These are phyloP conservation scores for Machaerirhynchus nigripectus DNA, from an alignment of 2,113 vertebrate species.

Conservation along the genomic window DNA sequence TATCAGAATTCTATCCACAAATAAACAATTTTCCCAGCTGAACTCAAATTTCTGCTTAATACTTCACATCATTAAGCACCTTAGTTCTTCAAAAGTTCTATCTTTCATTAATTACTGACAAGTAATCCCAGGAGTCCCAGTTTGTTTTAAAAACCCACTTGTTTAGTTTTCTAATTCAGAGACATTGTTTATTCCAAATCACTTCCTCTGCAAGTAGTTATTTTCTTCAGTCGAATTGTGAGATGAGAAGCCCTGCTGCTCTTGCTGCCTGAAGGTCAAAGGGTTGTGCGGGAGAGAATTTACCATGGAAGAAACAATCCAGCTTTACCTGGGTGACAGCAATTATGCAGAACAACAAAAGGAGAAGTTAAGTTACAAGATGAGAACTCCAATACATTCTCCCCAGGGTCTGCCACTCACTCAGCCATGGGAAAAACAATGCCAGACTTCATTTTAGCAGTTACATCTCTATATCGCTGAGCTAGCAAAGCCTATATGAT, in stretches of 20 bases:
- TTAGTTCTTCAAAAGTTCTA: background rate
- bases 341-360: conserved; percentile 77
- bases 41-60: background rate
- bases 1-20: background rate
- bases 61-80: background rate
- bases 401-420: conserved; percentile 75
- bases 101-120: background rate
- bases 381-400: conserved; percentile 65
- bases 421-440: conserved; percentile 57
- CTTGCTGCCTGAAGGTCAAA: conserved; percentile 63
- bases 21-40: background rate
- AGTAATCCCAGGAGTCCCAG: background rate
- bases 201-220: conserved; percentile 35
- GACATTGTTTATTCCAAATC: conserved; percentile 25
- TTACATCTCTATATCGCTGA: conserved; percentile 34
- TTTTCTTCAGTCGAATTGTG: conserved; percentile 17
- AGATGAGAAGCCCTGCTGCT: conserved; percentile 53
- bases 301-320: conserved; percentile 59
- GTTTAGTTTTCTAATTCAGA: conserved; percentile 26
- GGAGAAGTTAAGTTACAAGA: conserved; percentile 72
- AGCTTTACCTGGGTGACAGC: conserved; percentile 79
- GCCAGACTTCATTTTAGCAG: conserved; percentile 25
- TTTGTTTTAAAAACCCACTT: background rate
- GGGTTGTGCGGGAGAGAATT: conserved; percentile 67
- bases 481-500: conserved; percentile 10